Base-by-base conservation (phyloP, 2,888 invertebrate genomes). In the Micoletzkya japonica region DNA sequence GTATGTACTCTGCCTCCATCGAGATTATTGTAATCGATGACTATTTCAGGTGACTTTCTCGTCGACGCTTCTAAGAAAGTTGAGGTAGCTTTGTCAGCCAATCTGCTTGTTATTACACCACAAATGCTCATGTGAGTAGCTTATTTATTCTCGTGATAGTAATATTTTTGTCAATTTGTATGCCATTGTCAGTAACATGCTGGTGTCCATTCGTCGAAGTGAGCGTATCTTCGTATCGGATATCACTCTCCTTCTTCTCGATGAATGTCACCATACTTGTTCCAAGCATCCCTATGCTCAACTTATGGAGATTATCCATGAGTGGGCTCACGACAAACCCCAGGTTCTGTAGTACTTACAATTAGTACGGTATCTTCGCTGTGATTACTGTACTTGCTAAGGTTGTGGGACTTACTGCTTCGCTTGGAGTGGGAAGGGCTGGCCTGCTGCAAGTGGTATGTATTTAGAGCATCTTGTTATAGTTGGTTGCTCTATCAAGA, bases 161-260 rank as follows among this genome's bases (percentile, higher is more conserved):
- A 52, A 52, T 52, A 14, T 39, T 58, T 1, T 24, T 4, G n/a
- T 20, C 4, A 58, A 58, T 24, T 6, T 0, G 7, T 24, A 37
- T 20, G 26, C 7, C 20, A 4, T 28, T 66, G 52, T 44, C 56
- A 77, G 75, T 24, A 84, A 84, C 63, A 81, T 83, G 79, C 70
- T 81, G 52, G 70, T 76, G 52, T 77, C 77, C 7, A 74, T 79
- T 34, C 74, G 80, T 24, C 70, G 67, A 37, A 58, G 60, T n/a
- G 81, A 84, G 54, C 77, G 79, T 32, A 59, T 83, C 56, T 84
- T 76, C 69, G 54, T 84, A 20, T 68, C 74, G 17, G 82, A 82
- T 67, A 77, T 84, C 60, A 80, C 83, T 10, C 68, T 84, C 74
- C 59, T 84, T 17, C 73, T 84, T 17, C 76, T 84, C 54, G 84